phyloP scores from a whole-genome alignment of 2,113 vertebrate species.

The Mionectes macconnelli region DNA sequence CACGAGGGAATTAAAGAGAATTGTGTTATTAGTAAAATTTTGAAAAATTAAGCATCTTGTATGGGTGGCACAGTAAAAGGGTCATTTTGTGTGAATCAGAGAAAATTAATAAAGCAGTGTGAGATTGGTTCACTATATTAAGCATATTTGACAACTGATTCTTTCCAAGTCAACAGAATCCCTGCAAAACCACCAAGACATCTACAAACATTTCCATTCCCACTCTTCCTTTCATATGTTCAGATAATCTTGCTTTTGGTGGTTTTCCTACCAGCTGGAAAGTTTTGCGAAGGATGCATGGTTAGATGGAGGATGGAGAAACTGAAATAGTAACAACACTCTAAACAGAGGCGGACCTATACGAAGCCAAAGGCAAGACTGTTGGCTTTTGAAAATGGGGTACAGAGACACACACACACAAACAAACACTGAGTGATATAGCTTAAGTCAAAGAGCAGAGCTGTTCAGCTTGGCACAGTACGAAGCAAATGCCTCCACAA shows the following conservation, averaged over 20 bases:
- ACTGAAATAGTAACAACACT: background rate
- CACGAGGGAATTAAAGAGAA: background rate
- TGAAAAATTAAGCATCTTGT: background rate
- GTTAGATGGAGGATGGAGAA: background rate
- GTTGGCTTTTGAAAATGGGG: too few species aligned
- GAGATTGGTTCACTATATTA: background rate
- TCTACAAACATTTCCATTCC: background rate
- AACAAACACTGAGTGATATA: background rate
- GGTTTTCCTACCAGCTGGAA: background rate
- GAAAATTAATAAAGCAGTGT: conserved; percentile 26
- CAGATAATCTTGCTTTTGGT: background rate
- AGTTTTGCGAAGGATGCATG: background rate
- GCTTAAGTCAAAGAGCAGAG: background rate
- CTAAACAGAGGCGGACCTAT: background rate
- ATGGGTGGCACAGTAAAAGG: conserved; percentile 25
- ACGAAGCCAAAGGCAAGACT: background rate
- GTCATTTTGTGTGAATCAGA: conserved; percentile 29
- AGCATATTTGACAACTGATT: background rate
- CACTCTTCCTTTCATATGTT: background rate
- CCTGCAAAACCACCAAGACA: background rate
- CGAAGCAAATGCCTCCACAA: background rate
- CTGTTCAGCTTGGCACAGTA: background rate
- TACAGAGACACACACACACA: background rate
- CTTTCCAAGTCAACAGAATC: background rate
- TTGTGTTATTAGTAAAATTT: background rate